Evolutionary conservation across 2,888 invertebrate species (phyloP).

Genomic region (Platycheirus rosarum): DNA sequence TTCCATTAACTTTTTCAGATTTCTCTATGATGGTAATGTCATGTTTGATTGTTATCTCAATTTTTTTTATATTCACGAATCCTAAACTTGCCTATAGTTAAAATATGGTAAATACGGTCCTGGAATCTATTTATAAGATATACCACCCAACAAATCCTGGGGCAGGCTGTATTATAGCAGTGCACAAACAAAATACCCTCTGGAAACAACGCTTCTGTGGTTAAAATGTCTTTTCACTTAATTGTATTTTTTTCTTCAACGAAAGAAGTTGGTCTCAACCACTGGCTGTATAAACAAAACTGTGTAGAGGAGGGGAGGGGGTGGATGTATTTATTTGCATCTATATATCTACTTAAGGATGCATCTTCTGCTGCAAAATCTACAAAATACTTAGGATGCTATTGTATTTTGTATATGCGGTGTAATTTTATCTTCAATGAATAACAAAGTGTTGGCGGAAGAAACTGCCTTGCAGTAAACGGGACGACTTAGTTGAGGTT

Average conservation of each 20-base stretch:
- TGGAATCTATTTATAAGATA: neutral
- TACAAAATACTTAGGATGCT: slow-evolving; percentile 3
- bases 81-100: too few species aligned
- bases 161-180: neutral
- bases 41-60: too few species aligned
- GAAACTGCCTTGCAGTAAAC: neutral
- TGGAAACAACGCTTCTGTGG: slow-evolving; percentile 51
- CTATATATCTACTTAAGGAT: too few species aligned
- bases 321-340: neutral
- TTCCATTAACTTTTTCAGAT: too few species aligned
- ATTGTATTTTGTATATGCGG: neutral
- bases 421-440: slow-evolving; percentile 38
- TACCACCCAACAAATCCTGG: too few species aligned
- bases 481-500: neutral
- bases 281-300: slow-evolving; percentile 48
- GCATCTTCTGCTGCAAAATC: slow-evolving; percentile 8
- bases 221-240: slow-evolving; percentile 71
- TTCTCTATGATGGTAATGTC: too few species aligned
- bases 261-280: slow-evolving; percentile 59
- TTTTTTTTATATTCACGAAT: too few species aligned
- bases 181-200: slow-evolving; percentile 25
- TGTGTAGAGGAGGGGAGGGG: too few species aligned
- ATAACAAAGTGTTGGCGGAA: slow-evolving; percentile 13
- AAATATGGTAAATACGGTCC: neutral
- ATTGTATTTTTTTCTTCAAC: slow-evolving; percentile 59